Base-by-base conservation (phyloP, 2,888 invertebrate species). In the Xestia rhomboidea region DNA sequence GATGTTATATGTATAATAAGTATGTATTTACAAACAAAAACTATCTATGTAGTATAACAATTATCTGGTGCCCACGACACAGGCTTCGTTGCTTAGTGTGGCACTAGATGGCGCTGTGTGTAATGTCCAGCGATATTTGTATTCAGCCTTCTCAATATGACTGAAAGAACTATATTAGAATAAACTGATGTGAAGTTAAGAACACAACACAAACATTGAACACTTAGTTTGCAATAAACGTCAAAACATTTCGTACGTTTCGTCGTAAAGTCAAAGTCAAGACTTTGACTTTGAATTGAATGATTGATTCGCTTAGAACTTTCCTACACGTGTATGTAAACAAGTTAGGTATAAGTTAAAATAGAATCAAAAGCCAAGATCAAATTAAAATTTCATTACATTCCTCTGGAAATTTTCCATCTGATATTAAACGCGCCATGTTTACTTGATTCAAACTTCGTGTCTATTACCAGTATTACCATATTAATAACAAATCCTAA, bases 401-500 rank as follows among this genome's bases (percentile, higher is more conserved):
- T 78, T 66, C 7, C 68, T 69, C 75, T 74, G 44, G 67, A 70
- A 81, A 54, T 68, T 63, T 75, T 81, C 60, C 57, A 81, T 71
- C 30, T 51, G 46, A 70, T 81, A 68, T 78, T 73, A 63, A 71
- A 80, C 70, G 57, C 49, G 73, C 8, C 68, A 44, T 74, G 78
- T 82, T 85, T 78, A 64, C 74, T 44, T 18, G 38, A 63, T 18
- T 54, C 72, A 34, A 82, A 77, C 51, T 85, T 78, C 44, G 24
- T 57, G 30, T 70, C 54, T 82, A 78, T 75, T 75, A 74, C 30
- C 82, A 75, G 73, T 82, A 78, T 75, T 75, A 74, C 30, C 85
- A 77, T 75, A 82, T 81, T 83, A 83, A 81, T 85, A 84, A 75
- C 82, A 73, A 76, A 78, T 73, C 60, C 30, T 54, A 24, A 24